These are phyloP conservation scores for Ganaspis brasiliensis DNA, from an alignment of 2,888 invertebrate genomes.

Conservation along the genomic window DNA sequence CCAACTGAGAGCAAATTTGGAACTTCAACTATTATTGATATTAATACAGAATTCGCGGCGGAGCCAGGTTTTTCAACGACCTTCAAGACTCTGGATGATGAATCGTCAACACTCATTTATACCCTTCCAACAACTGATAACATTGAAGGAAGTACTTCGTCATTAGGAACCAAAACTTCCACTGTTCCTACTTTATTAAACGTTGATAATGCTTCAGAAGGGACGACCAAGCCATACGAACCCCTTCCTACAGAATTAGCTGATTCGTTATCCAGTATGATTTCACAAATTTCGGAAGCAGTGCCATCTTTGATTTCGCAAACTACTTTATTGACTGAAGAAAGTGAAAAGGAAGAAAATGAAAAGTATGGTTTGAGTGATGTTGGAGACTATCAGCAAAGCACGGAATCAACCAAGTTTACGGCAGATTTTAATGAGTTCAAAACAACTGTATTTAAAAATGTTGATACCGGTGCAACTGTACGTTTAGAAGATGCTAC, in stretches of 20 bases:
- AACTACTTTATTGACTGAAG: slow-evolving; percentile 56
- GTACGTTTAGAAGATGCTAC: slow-evolving; percentile 10
- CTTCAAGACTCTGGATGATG: slow-evolving; percentile 35
- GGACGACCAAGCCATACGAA: slow-evolving; percentile 55
- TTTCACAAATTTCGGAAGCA: slow-evolving; percentile 72
- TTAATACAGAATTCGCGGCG: neutral
- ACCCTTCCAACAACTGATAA: slow-evolving; percentile 33
- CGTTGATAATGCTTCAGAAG: slow-evolving; percentile 42
- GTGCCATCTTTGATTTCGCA: slow-evolving; percentile 63
- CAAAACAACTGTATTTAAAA: slow-evolving; percentile 13
- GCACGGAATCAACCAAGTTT: slow-evolving; percentile 12
- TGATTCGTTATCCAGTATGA: slow-evolving; percentile 73
- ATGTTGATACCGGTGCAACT: slow-evolving; percentile 6
- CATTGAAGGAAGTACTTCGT: neutral
- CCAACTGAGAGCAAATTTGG: slow-evolving; percentile 55
- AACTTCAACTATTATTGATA: slow-evolving; percentile 38
- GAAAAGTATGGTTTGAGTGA: neutral
- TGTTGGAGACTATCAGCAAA: too few species aligned
- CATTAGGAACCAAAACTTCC: neutral
- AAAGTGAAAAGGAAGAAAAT: slow-evolving; percentile 45
- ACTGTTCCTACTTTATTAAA: slow-evolving; percentile 47
- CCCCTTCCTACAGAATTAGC: slow-evolving; percentile 69
- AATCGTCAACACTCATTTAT: slow-evolving; percentile 37
- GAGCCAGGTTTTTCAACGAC: slow-evolving; percentile 34
- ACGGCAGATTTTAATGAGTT: neutral